Base-by-base conservation (phyloP, 2,797 vertebrate genomes). In the Cryptoprocta ferox region DNA sequence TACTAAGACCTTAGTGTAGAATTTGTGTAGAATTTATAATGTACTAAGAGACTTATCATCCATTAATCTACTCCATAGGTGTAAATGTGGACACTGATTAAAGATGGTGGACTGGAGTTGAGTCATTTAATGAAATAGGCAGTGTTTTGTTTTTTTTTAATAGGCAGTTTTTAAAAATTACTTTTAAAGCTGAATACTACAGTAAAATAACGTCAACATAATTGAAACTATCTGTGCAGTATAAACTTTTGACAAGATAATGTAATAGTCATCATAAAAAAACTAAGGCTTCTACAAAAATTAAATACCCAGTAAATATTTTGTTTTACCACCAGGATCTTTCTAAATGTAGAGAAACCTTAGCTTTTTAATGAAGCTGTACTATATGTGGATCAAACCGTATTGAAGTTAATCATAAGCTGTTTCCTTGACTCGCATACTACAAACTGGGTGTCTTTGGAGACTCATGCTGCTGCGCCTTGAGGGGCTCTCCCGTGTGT, bases 161-260 rank as follows among this genome's bases (percentile, higher is more conserved):
- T 48, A 83, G 45, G 56, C 13, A 42, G 0, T 89, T 89, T 95
- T 53, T 28, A 12, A 50, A 91, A 87, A 35, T 65, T 42, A 79
- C 12, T 79, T 91, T 92, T 94, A 75, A 70, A 85, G 66, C 19
- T 42, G 85, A 92, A 76, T 10, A 84, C 26, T 79, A 90, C n/a
- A 86, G 0, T 95, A 65, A 91, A 61, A 68, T 37, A 61, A 0
- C 75, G 19, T 37, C 91, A 79, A 66, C 15, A 15, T 75, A 15
- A 16, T 79, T 59, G 65, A 92, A 96, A 70, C 48, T 92, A 5
- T 79, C 42, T 3, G 3, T 53, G 28, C 8, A 59, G 4, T 94
- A 21, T 90, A 61, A 76, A 82, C 32, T 79, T 95, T 39, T 88
- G 45, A 61, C 28, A 65, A 56, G 37, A 61, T 91, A 71, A 50